Conservation (phyloP, 2,113 vertebrate genomes). For the Odontophorus gujanensis region DNA sequence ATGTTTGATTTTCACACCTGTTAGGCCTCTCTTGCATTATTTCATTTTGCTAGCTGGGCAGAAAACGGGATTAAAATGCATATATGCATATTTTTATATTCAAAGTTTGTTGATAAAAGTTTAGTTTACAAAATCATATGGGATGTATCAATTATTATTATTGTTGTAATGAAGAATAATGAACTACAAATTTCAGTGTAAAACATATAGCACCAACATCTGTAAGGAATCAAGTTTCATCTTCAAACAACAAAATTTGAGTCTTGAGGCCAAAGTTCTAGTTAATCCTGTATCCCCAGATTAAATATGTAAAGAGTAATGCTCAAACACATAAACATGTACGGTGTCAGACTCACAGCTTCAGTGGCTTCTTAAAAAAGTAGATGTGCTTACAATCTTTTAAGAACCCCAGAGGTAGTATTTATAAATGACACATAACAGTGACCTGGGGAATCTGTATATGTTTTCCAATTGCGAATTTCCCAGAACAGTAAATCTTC, state of each 20-base stretch:
- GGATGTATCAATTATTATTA: not conserved
- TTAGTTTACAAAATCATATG: not conserved
- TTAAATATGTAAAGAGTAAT: not conserved
- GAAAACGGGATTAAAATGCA: not conserved
- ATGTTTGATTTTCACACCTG: not conserved
- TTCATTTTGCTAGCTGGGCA: not conserved
- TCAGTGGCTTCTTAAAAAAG: not conserved
- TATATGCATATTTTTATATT: not conserved
- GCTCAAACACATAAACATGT: accelerated
- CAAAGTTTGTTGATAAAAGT: not conserved
- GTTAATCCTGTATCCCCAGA: not conserved
- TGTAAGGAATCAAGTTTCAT: not conserved
- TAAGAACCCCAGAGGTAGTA: not conserved
- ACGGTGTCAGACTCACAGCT: not conserved
- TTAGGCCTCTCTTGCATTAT: not conserved
- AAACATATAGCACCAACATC: not conserved
- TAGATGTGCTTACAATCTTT: not conserved
- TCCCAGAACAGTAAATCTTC: not conserved
- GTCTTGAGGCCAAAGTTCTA: not conserved
- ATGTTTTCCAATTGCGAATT: not conserved
- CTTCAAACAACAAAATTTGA: not conserved
- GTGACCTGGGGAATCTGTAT: not conserved
- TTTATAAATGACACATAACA: not conserved
- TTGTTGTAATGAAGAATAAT: not conserved
- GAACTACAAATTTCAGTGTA: not conserved